phyloP scores from a whole-genome alignment of 2,888 invertebrate genomes.

The Desoria tigrina region DNA sequence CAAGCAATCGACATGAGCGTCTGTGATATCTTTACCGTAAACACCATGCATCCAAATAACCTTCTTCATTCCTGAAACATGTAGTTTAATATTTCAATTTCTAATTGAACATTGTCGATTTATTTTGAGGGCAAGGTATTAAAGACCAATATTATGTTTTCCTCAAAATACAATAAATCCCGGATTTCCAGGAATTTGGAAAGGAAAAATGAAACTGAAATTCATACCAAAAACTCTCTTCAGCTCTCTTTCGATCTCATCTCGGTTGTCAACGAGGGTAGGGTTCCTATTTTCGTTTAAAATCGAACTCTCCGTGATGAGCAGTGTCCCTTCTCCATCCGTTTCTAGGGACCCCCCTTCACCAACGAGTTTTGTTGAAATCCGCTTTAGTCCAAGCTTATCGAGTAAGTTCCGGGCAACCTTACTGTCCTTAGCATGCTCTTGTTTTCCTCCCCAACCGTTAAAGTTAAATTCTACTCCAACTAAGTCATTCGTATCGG shows the following conservation, averaged over 20 bases:
- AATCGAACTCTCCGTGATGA: conserved; percentile 28
- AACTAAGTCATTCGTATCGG: neutral
- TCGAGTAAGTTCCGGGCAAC: conserved; percentile 10
- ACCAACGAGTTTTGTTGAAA: neutral
- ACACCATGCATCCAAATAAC: conserved; percentile 29
- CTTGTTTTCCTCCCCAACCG: conserved; percentile 28
- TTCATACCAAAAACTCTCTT: neutral
- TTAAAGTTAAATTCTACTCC: conserved; percentile 29
- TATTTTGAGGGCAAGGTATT: too few species aligned
- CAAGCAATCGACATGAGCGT: conserved; percentile 26
- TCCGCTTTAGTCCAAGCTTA: neutral
- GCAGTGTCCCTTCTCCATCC: conserved; percentile 26
- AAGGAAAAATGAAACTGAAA: too few species aligned
- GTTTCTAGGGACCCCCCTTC: conserved; percentile 27
- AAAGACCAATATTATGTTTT: too few species aligned
- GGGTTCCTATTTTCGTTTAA: conserved; percentile 28
- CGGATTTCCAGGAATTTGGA: too few species aligned
- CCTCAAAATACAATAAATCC: too few species aligned
- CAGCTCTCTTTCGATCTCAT: conserved; percentile 20
- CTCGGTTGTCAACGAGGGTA: neutral
- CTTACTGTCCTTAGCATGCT: conserved; percentile 16
- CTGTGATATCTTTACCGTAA: conserved; percentile 22
- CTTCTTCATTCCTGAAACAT: conserved; percentile 13
- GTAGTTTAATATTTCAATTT: too few species aligned
- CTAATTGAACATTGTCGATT: too few species aligned